These are phyloP conservation scores for Galbula dea DNA, from an alignment of 2,113 vertebrate species.

Conservation along the genomic window DNA sequence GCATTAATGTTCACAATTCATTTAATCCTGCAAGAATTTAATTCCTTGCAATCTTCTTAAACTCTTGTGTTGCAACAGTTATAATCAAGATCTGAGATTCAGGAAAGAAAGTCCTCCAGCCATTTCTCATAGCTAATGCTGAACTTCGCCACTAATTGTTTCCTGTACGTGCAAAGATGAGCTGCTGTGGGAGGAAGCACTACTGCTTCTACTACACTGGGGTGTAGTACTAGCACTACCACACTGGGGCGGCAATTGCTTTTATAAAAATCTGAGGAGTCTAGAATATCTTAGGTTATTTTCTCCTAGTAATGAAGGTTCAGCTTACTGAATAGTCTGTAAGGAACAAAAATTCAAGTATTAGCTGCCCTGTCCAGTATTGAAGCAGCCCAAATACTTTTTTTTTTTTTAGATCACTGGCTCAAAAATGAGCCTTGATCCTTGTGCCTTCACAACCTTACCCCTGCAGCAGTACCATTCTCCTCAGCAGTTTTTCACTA, in stretches of 20 bases:
- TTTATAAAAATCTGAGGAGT: background rate
- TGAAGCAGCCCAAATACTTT: background rate
- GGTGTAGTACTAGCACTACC: too few species aligned
- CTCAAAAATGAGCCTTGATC: background rate
- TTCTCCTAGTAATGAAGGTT: background rate
- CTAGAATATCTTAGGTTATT: background rate
- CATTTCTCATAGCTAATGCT: background rate
- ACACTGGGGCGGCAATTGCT: too few species aligned
- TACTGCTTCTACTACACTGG: too few species aligned
- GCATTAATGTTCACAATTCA: background rate
- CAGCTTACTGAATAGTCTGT: background rate
- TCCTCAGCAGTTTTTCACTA: too few species aligned
- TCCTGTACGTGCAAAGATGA: background rate
- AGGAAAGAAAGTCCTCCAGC: background rate
- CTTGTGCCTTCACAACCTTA: too few species aligned
- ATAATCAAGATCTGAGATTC: background rate
- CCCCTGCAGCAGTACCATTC: too few species aligned
- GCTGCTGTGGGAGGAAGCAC: background rate
- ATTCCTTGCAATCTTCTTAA: background rate
- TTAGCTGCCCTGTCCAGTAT: background rate
- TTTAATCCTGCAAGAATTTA: background rate
- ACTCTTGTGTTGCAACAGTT: background rate
- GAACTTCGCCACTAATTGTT: background rate
- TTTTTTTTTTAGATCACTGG: background rate
- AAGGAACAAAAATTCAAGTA: background rate